Conservation (phyloP, 2,797 vertebrate genomes). For the Micrastur ruficollis region DNA sequence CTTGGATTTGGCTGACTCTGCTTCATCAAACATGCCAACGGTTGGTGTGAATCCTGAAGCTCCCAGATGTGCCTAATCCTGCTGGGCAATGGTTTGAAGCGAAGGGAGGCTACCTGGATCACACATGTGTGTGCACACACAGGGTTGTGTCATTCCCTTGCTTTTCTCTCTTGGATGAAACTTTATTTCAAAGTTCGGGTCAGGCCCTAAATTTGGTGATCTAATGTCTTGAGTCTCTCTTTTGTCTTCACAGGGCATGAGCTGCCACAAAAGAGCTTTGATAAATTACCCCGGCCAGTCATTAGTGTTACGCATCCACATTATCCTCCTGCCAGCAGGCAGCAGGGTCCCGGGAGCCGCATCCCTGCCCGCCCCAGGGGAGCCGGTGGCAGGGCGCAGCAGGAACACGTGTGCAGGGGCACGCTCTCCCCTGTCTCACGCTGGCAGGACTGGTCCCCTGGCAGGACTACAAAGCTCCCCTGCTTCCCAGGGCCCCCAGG, state of each 20-base stretch:
- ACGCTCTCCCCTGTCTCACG: rapidly evolving
- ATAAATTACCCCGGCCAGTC: not conserved
- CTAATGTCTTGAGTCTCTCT: not conserved
- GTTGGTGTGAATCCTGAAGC: not conserved
- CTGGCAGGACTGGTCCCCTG: not conserved
- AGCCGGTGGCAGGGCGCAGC: rapidly evolving
- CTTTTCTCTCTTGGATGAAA: not conserved
- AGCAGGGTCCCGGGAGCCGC: rapidly evolving
- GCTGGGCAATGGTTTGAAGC: not conserved
- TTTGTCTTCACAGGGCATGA: not conserved
- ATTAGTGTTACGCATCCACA: not conserved
- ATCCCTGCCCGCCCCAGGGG: not conserved
- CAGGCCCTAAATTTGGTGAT: not conserved
- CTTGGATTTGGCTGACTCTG: not conserved
- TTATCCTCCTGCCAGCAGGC: not conserved
- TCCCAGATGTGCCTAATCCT: not conserved
- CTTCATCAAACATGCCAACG: not conserved
- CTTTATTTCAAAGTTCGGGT: not conserved
- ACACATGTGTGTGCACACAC: rapidly evolving
- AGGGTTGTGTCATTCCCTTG: not conserved
- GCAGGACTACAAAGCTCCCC: not conserved
- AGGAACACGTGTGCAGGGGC: not conserved
- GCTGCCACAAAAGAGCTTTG: not conserved
- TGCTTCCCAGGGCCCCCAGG: not conserved
- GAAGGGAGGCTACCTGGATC: not conserved